phyloP scores from a whole-genome alignment of 2,113 vertebrate genomes.

The Myrmecophaga tridactyla region DNA sequence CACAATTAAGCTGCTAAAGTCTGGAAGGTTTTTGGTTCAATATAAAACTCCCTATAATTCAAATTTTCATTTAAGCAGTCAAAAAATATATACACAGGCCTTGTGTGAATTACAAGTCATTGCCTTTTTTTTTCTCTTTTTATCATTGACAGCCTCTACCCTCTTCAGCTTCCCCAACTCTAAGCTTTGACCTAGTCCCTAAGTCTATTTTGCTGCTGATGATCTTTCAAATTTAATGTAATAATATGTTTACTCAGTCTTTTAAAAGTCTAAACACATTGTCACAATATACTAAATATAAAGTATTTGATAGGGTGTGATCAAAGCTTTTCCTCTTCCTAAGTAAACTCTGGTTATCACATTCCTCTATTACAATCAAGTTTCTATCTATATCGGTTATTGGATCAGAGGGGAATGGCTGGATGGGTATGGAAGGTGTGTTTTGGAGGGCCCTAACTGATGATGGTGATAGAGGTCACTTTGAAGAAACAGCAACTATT shows the following conservation, averaged over 20 bases:
- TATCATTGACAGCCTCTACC: neutral
- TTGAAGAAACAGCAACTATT: neutral
- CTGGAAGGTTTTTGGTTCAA: neutral
- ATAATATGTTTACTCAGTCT: neutral
- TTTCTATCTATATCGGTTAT: neutral
- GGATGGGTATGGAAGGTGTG: neutral
- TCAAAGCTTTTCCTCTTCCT: neutral
- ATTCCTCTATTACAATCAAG: neutral
- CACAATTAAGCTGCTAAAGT: slow-evolving; percentile 38
- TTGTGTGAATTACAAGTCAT: neutral
- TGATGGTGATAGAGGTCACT: neutral
- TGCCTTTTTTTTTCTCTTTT: neutral
- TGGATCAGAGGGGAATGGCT: neutral
- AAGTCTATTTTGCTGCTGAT: neutral
- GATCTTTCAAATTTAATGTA: neutral
- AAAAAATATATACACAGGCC: neutral
- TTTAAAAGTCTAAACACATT: neutral
- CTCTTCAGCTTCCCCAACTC: neutral
- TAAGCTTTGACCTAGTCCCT: neutral
- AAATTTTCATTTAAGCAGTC: slow-evolving; percentile 27
- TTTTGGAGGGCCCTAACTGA: neutral
- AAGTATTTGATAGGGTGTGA: neutral
- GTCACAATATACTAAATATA: neutral
- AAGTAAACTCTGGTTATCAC: neutral
- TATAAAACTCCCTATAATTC: neutral